phyloP scores from a whole-genome alignment of 2,113 vertebrate species.

The Triplophysa siluroides region DNA sequence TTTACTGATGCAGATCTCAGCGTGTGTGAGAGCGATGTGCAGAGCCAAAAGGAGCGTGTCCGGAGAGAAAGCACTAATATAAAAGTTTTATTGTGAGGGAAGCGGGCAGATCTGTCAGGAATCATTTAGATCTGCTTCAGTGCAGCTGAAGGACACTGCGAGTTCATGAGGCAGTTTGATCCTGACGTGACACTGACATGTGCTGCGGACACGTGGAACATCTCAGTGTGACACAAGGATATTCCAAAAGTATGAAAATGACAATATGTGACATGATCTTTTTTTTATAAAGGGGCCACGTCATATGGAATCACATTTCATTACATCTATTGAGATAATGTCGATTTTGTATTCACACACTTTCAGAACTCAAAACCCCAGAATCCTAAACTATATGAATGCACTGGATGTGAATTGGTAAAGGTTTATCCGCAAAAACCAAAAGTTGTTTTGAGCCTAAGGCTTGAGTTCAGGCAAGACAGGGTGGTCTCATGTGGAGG shows the following conservation, averaged over 20 bases:
- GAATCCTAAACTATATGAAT: neutral
- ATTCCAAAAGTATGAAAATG: neutral
- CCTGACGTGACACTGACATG: constrained; percentile 16
- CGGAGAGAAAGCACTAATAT: constrained; percentile 57
- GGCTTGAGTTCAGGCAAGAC: neutral
- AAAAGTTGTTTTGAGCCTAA: neutral
- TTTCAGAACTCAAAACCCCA: no score
- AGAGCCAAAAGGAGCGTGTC: constrained; percentile 33
- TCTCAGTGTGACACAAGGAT: neutral
- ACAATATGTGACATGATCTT: neutral
- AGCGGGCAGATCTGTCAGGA: constrained; percentile 61
- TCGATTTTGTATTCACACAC: no score
- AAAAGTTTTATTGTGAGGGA: constrained; percentile 60
- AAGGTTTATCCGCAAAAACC: no score
- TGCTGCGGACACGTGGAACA: neutral
- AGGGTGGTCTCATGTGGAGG: neutral
- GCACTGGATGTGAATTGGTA: neutral
- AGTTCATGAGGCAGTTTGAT: neutral
- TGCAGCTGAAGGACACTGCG: constrained; percentile 19
- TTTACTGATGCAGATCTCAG: neutral
- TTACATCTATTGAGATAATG: neutral
- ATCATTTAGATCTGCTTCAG: constrained; percentile 61
- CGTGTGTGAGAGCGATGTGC: constrained; percentile 43
- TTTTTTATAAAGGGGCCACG: neutral
- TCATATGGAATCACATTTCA: neutral